These are phyloP conservation scores for Nasua narica DNA, from an alignment of 2,797 vertebrate species.

Conservation along the genomic window DNA sequence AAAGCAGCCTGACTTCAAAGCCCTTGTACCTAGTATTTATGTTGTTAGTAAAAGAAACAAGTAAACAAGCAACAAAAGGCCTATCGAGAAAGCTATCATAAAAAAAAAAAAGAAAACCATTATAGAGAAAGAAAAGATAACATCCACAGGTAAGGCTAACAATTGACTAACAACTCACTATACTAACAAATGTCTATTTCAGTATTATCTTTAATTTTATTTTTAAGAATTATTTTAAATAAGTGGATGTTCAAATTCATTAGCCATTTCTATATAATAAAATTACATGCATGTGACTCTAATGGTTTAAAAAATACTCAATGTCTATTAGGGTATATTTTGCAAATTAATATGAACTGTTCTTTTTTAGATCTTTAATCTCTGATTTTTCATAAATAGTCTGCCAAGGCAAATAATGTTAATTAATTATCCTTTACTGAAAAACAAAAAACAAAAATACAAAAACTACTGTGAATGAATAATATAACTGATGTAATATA, in stretches of 20 bases:
- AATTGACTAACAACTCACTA: not conserved
- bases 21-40: not conserved
- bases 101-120: not conserved
- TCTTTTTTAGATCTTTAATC: not conserved
- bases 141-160: not conserved
- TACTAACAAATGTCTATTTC: not conserved
- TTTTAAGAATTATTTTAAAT: not conserved
- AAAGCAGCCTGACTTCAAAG: conserved; percentile 17
- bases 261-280: conserved; percentile 40
- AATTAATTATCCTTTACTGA: not conserved
- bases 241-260: not conserved
- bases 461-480: not conserved
- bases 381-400: not conserved
- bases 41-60: not conserved
- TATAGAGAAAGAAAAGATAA: conserved; percentile 1
- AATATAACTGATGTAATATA: not conserved
- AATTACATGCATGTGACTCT: not conserved
- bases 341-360: not conserved
- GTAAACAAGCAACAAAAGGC: not conserved
- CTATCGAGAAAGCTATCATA: not conserved
- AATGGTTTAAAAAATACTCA: conserved; percentile 26
- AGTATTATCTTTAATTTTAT: not conserved
- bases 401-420: not conserved
- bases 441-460: not conserved
- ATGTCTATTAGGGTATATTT: not conserved